These are phyloP conservation scores for Stichodactyla helianthus DNA, from an alignment of 64 coral and sea anemone genomes.

Conservation along the genomic window DNA sequence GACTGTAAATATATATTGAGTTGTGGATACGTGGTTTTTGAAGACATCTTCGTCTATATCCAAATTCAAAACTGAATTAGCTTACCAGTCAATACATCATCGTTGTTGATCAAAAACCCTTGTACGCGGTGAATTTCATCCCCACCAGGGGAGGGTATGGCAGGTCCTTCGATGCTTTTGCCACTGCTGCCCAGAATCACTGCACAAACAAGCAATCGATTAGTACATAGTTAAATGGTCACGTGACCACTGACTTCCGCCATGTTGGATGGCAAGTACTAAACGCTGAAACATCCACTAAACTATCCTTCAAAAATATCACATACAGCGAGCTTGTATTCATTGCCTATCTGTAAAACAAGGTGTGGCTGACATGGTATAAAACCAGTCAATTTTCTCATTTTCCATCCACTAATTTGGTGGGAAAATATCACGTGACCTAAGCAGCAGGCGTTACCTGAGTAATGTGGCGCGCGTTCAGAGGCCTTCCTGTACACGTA, in stretches of 20 bases:
- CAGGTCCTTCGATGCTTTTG: conserved; percentile 52
- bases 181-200: conserved; percentile 62
- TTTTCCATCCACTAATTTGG: too few species aligned
- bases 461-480: conserved; percentile 45
- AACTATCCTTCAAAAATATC: too few species aligned
- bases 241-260: too few species aligned
- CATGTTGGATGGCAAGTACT: too few species aligned
- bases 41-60: too few species aligned
- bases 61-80: too few species aligned
- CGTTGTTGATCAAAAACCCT: conserved; percentile 58
- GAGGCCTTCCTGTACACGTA: conserved; percentile 51
- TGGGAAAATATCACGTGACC: neutral
- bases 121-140: conserved; percentile 80
- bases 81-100: conserved; percentile 22
- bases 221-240: neutral
- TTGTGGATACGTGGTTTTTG: too few species aligned
- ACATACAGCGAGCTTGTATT: too few species aligned
- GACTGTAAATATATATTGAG: too few species aligned
- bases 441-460: conserved; percentile 28
- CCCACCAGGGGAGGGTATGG: conserved; percentile 38
- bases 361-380: neutral
- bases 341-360: neutral
- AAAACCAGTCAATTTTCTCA: too few species aligned
- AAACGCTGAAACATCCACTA: too few species aligned
- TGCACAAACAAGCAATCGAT: neutral